A percentile compares a stretch with the other conserved stretches of the same genome.
Conservation (phyloP, 2,797 vertebrate species). For the Lycodopsis pacificus region DNA sequence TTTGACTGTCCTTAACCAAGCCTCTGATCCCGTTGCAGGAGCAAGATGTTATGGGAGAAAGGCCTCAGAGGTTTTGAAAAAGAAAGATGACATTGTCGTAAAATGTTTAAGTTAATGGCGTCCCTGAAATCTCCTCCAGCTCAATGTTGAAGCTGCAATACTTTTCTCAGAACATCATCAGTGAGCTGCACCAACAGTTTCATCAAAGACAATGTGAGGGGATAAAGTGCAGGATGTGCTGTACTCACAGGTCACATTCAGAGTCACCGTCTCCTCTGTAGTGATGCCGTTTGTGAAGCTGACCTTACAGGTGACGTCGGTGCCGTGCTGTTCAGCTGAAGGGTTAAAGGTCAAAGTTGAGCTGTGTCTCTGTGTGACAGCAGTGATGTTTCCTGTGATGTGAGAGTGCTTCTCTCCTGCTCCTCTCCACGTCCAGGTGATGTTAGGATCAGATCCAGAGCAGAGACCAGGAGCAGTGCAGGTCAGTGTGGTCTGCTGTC, state of each 20-base stretch:
- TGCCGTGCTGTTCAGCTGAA: slow-evolving; percentile 47
- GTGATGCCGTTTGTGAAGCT: not conserved
- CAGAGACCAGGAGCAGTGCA: slow-evolving; percentile 65
- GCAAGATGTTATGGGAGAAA: too few species aligned
- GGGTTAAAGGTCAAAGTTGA: slow-evolving; percentile 57
- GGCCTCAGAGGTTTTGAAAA: too few species aligned
- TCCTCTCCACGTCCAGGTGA: slow-evolving; percentile 51
- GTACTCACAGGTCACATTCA: slow-evolving; percentile 65
- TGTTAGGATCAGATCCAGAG: slow-evolving; percentile 27
- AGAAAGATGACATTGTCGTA: too few species aligned
- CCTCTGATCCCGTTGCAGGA: too few species aligned
- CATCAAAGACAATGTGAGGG: too few species aligned
- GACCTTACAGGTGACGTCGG: slow-evolving; percentile 47
- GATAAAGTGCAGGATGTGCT: not conserved
- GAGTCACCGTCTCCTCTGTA: slow-evolving; percentile 28
- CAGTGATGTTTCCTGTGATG: slow-evolving; percentile 14
- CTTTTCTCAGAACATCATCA: too few species aligned
- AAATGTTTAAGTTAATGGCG: too few species aligned
- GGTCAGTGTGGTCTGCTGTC: slow-evolving; percentile 52
- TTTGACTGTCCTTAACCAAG: too few species aligned
- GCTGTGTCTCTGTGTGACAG: not conserved
- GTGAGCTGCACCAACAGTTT: slow-evolving; percentile 15
- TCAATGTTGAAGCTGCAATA: too few species aligned
- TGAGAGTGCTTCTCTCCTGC: not conserved
- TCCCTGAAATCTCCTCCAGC: too few species aligned